Base-by-base conservation (phyloP, 2,797 vertebrate species). In the Pseudopleuronectes americanus region DNA sequence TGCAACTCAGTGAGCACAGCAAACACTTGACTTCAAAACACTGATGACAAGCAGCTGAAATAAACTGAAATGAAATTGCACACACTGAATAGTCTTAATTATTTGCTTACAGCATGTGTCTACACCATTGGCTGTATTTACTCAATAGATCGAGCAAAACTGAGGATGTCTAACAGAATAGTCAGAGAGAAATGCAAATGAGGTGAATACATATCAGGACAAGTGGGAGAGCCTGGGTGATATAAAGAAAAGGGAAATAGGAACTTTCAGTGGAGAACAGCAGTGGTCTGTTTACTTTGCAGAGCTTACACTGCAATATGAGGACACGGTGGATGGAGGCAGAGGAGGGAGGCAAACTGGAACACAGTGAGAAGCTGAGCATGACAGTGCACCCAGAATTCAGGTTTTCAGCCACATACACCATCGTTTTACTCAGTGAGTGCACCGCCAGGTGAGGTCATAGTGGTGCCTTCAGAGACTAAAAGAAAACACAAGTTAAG, bases 291-390 rank as follows among this genome's bases (percentile, higher is more conserved):
- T 51, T 51, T 51, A 22, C 21, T 51, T 51, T 51, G 49, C 9
- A 23, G 21, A 6, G 23, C 23, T 24, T 23, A 53, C 51, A 26
- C 51, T 14, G 23, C 51, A 53, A 24, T 53, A 24, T 24, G 51
- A 23, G 58, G 36, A 65, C 41, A 51, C 4, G 36, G 22, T n/a
- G 23, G 59, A 56, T 58, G 24, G 19, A 49, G 43, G 51, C 24
- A 51, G 21, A 4, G 22, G 21, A 4, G 48, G 13, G 14, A 51
- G 48, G 48, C 8, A 23, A 52, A 52, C 9, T 52, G 38, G 54
- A 36, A 24, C 41, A 59, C 52, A 23, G 43, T 2, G 58, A 52
- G 22, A 26, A 54, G 36, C 41, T 38, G 10, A 71, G 5, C n/a
- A 55, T n/a, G 38, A 59, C 28, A 41, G 55, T 19, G 36, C 54